Evolutionary conservation across 2,888 invertebrate genomes (phyloP).

Genomic region (Tiliacea citrago): DNA sequence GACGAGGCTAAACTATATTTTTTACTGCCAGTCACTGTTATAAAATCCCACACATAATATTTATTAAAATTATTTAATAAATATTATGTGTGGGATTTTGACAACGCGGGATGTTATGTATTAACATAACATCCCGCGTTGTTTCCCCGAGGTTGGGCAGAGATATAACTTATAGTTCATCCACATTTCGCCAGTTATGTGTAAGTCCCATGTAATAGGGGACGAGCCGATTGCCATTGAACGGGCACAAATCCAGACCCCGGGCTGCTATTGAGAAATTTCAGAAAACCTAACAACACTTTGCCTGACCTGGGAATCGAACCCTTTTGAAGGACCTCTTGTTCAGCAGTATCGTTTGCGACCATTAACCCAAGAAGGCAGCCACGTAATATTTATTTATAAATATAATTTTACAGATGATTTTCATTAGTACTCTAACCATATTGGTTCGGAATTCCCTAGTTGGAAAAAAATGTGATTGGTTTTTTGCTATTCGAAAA

Average conservation of each 20-base stretch:
- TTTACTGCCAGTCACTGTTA: too few species aligned
- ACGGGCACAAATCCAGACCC: not conserved
- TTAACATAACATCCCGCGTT: too few species aligned
- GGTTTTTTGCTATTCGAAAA: constrained; percentile 12
- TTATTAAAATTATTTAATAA: too few species aligned
- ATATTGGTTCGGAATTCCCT: constrained; percentile 18
- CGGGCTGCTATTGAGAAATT: not conserved
- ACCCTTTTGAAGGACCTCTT: not conserved
- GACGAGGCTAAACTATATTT: too few species aligned
- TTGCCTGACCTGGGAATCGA: not conserved
- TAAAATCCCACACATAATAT: too few species aligned
- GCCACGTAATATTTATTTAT: not conserved
- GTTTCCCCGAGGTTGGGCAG: too few species aligned
- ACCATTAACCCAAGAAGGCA: not conserved
- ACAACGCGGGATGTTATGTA: too few species aligned
- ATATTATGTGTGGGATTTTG: too few species aligned
- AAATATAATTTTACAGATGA: not conserved
- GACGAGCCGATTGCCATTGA: not conserved
- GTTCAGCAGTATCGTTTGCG: not conserved
- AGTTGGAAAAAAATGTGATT: constrained; percentile 10
- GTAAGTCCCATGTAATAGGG: not conserved
- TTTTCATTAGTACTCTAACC: constrained; percentile 18
- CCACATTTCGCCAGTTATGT: too few species aligned
- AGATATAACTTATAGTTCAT: too few species aligned
- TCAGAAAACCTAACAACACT: not conserved